Conservation (phyloP, 1,140 invertebrate genomes). For the Rhynchophorus ferrugineus region DNA sequence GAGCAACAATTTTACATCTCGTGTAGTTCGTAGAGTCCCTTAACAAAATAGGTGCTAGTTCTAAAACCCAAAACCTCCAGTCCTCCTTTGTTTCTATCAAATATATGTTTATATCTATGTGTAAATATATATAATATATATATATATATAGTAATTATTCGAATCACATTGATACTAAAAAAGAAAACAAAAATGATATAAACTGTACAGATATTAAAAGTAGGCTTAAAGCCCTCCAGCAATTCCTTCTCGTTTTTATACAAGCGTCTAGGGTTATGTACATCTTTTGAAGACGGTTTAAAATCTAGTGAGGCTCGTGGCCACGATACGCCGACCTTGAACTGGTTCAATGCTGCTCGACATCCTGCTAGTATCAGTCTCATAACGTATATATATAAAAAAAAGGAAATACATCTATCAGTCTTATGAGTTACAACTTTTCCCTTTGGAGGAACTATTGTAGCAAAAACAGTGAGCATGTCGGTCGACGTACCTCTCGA, state of each 20-base stretch:
- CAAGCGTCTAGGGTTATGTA: slow-evolving; percentile 28
- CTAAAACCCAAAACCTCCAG: background rate
- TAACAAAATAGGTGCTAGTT: no score
- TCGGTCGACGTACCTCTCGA: slow-evolving; percentile 26
- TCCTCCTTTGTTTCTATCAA: background rate
- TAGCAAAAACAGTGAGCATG: slow-evolving; percentile 38
- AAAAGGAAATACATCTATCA: slow-evolving; percentile 37
- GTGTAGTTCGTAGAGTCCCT: no score
- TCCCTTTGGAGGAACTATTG: slow-evolving; percentile 35
- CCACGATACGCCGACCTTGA: slow-evolving; percentile 21
- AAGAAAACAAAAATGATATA: no score
- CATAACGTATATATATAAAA: slow-evolving; percentile 34
- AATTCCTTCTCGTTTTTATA: slow-evolving; percentile 5
- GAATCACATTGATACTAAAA: background rate
- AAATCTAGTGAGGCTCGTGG: slow-evolving; percentile 21
- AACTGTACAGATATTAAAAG: background rate
- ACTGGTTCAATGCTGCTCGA: slow-evolving; percentile 6
- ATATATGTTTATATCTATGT: background rate
- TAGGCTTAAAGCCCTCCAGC: slow-evolving; percentile 34
- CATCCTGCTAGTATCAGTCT: slow-evolving; percentile 33
- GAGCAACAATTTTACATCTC: no score
- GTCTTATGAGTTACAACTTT: slow-evolving; percentile 40
- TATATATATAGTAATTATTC: background rate
- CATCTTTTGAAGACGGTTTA: slow-evolving; percentile 31
- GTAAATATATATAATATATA: background rate